Percentiles rank a stretch among this genome's conserved stretches.
Conservation (phyloP, 2,797 vertebrate genomes). For the Argentina silus region DNA sequence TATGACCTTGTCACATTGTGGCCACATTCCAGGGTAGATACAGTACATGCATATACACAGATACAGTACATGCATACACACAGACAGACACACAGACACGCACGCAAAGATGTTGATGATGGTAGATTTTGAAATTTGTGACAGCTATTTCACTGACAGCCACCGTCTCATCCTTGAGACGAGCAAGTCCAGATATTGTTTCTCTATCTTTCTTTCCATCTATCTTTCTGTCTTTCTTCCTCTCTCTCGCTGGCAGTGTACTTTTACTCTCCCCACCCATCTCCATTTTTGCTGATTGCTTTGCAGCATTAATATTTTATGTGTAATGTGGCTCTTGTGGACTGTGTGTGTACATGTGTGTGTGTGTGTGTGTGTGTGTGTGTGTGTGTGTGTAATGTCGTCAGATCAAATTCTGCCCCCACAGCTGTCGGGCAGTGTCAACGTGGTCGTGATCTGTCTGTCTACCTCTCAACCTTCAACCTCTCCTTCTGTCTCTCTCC, state of each 20-base stretch:
- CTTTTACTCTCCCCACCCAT: constrained; percentile 30
- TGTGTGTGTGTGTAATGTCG: constrained; percentile 41
- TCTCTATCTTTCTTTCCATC: not conserved
- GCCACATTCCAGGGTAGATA: too few relatives aligned
- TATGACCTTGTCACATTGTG: too few relatives aligned
- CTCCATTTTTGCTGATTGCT: constrained; percentile 79
- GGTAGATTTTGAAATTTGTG: too few relatives aligned
- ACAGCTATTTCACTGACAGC: too few relatives aligned
- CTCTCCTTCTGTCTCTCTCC: constrained; percentile 69
- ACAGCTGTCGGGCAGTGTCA: constrained; percentile 73
- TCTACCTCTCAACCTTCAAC: constrained; percentile 75
- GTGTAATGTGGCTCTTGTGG: constrained; percentile 79
- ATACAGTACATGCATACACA: too few relatives aligned
- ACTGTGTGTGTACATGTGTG: constrained; percentile 20
- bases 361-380: not conserved
- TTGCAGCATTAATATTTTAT: constrained; percentile 79
- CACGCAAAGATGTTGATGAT: too few relatives aligned
- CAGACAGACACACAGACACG: too few relatives aligned
- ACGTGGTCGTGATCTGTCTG: constrained; percentile 73
- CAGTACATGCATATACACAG: too few relatives aligned
- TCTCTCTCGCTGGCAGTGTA: not conserved
- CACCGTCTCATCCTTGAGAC: not conserved
- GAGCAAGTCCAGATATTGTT: too few relatives aligned
- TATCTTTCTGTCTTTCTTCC: constrained; percentile 10
- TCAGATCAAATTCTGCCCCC: constrained; percentile 79